phyloP scores from a whole-genome alignment of 2,797 vertebrate genomes.

The Momotus momota region DNA sequence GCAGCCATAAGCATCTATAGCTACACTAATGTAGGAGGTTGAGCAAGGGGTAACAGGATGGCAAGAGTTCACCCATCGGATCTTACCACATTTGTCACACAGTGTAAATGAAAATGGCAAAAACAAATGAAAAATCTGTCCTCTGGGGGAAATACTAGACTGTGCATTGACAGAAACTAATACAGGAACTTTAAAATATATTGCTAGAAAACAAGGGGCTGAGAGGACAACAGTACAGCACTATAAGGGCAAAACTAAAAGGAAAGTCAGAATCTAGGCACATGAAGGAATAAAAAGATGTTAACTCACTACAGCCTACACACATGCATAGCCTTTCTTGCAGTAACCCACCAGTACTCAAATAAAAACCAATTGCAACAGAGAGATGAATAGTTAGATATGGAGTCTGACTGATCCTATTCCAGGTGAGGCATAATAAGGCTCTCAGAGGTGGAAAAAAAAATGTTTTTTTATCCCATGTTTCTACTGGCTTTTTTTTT shows the following conservation, averaged over 20 bases:
- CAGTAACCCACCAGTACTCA: not conserved
- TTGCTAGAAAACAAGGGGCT: not conserved
- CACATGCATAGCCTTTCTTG: not conserved
- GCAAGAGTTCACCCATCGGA: not conserved
- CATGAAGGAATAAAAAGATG: not conserved
- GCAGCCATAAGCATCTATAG: not conserved
- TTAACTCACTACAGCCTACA: not conserved
- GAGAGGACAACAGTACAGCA: not conserved
- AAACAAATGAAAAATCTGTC: not conserved
- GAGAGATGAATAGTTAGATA: not conserved
- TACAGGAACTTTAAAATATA: not conserved
- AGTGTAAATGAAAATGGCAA: not conserved
- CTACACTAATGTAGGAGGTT: not conserved
- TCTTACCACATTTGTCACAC: not conserved
- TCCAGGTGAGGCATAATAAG: not conserved
- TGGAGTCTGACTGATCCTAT: not conserved
- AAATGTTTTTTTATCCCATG: not conserved
- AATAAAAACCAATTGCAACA: not conserved
- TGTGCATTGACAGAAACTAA: not conserved
- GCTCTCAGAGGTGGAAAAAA: not conserved
- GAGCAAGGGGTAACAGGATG: not conserved
- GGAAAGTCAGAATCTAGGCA: not conserved
- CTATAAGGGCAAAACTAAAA: not conserved
- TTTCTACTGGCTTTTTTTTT: conserved; percentile 25
- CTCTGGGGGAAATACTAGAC: not conserved